Percentiles rank a stretch among this genome's conserved stretches.
Evolutionary conservation across 2,888 invertebrate species (phyloP).

Genomic region (Oxyscelio sp.): DNA sequence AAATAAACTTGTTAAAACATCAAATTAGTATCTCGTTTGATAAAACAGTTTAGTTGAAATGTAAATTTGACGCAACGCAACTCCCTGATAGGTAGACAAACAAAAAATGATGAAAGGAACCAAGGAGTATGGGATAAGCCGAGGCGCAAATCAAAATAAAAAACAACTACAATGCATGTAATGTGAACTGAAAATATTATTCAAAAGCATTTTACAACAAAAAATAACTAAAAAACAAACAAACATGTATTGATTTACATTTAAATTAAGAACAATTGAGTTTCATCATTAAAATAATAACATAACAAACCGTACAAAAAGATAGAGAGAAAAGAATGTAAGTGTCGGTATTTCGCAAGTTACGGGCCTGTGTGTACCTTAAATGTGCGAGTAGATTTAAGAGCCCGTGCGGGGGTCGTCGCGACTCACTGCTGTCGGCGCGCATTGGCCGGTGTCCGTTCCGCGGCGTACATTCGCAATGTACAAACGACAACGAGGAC

Average conservation of each 20-base stretch:
- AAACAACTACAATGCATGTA: slow-evolving; percentile 83
- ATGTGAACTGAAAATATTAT: slow-evolving; percentile 89
- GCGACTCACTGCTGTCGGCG: slow-evolving; percentile 26
- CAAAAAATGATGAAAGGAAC: slow-evolving; percentile 29
- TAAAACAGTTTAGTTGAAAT: too few relatives aligned
- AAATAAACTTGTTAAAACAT: too few relatives aligned
- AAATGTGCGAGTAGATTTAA: slow-evolving; percentile 3
- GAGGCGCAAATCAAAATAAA: slow-evolving; percentile 77
- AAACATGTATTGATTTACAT: slow-evolving; percentile 88
- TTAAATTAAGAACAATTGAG: slow-evolving; percentile 89
- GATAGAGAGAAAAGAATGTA: slow-evolving; percentile 80
- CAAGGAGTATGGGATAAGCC: slow-evolving; percentile 36
- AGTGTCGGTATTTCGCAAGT: slow-evolving; percentile 74
- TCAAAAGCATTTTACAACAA: slow-evolving; percentile 89
- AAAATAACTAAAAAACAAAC: slow-evolving; percentile 89
- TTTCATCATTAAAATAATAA: slow-evolving; percentile 88
- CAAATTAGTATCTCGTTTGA: too few relatives aligned
- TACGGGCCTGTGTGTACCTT: slow-evolving; percentile 58
- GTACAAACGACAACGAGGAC: slow-evolving; percentile 40
- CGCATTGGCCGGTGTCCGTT: slow-evolving; percentile 14
- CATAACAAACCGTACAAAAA: slow-evolving; percentile 88
- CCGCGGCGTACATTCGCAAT: slow-evolving; percentile 38
- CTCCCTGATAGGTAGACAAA: too few relatives aligned
- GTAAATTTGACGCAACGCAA: too few relatives aligned
- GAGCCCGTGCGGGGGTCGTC: background rate